Percentiles rank a stretch among this genome's conserved stretches.
Evolutionary conservation across 2,113 vertebrate genomes (phyloP).

Genomic region (Sceloporus tristichus): DNA sequence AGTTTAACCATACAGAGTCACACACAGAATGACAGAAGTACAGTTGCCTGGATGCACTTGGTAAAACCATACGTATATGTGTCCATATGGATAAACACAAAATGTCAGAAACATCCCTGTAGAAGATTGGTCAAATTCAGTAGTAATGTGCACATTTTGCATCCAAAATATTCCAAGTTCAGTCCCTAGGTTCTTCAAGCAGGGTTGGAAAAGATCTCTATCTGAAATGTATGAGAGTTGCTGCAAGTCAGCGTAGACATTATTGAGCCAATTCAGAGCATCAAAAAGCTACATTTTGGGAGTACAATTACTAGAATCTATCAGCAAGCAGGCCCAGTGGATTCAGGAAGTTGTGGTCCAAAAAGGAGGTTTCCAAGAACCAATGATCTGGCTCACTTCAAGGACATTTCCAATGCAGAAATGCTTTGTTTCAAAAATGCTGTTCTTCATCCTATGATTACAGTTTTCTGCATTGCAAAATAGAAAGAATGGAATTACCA

Average conservation of each 20-base stretch:
- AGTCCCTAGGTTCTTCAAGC: background rate
- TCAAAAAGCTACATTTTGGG: too few relatives aligned
- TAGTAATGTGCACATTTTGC: background rate
- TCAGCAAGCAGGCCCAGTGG: too few relatives aligned
- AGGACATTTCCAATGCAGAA: too few relatives aligned
- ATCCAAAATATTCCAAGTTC: background rate
- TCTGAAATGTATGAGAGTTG: background rate
- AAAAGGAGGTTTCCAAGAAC: slow-evolving; percentile 13
- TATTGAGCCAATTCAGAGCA: background rate
- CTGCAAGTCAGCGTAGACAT: background rate
- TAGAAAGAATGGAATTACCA: slow-evolving; percentile 32
- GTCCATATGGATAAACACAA: background rate
- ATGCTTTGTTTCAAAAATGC: background rate
- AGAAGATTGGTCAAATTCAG: background rate
- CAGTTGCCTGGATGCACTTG: too few relatives aligned
- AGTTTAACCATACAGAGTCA: background rate
- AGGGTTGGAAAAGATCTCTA: background rate
- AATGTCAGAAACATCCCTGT: background rate
- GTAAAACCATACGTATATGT: background rate
- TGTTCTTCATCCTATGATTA: slow-evolving; percentile 5
- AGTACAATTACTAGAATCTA: too few relatives aligned
- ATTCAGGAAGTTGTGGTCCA: background rate
- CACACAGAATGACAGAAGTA: background rate
- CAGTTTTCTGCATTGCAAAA: background rate
- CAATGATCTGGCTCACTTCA: too few relatives aligned